Conservation (phyloP, 2,113 vertebrate species). For the Cynopterus brachyotis region DNA sequence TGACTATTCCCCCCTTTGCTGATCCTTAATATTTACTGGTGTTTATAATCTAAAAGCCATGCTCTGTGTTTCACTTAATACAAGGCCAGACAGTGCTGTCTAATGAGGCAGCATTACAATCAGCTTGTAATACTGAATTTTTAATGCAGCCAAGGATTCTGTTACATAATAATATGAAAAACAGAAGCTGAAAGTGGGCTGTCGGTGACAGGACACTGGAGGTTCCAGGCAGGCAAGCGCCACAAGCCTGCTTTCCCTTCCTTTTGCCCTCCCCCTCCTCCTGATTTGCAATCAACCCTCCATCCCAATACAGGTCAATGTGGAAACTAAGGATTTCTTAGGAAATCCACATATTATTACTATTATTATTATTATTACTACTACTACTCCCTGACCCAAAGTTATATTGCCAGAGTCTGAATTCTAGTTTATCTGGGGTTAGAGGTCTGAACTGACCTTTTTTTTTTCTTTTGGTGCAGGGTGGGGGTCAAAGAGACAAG, state of each 20-base stretch:
- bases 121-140: slow-evolving; percentile 88
- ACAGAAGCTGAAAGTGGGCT: slow-evolving; percentile 69
- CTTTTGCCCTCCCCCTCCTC: background rate
- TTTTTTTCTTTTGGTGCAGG: background rate
- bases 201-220: slow-evolving; percentile 49
- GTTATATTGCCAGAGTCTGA: slow-evolving; percentile 64
- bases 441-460: slow-evolving; percentile 52
- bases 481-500: background rate
- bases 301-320: background rate
- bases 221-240: slow-evolving; percentile 13
- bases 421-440: slow-evolving; percentile 70
- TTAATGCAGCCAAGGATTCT: slow-evolving; percentile 86
- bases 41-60: slow-evolving; percentile 80
- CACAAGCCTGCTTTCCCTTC: background rate
- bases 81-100: slow-evolving; percentile 85
- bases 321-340: background rate
- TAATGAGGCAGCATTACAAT: slow-evolving; percentile 87
- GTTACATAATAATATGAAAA: slow-evolving; percentile 89
- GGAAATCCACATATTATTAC: slow-evolving; percentile 34
- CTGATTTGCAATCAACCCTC: background rate
- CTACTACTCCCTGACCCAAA: background rate
- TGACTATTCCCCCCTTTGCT: slow-evolving; percentile 51
- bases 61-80: slow-evolving; percentile 76
- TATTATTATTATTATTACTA: background rate
- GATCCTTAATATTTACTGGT: slow-evolving; percentile 79